Percentiles rank a stretch among this genome's conserved stretches.
These are phyloP conservation scores for Terrapene triunguis DNA, from an alignment of 2,113 vertebrate species.

Conservation along the genomic window DNA sequence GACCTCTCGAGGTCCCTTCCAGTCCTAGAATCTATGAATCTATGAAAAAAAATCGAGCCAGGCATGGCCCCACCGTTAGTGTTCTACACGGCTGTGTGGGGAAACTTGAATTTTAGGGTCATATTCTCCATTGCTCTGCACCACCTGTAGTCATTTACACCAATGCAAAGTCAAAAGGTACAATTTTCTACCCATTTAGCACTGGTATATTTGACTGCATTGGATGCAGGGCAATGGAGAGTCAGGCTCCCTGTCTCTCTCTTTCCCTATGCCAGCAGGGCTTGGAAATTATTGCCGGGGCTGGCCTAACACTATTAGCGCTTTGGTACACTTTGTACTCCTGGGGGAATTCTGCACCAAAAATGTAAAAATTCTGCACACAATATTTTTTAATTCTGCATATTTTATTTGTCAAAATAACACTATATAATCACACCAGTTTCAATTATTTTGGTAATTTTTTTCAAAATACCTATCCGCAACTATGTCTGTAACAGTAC, in stretches of 20 bases:
- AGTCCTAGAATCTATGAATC: too few relatives aligned
- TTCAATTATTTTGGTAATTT: too few relatives aligned
- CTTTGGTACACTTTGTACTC: neutral
- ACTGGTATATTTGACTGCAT: neutral
- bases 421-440: too few relatives aligned
- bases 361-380: too few relatives aligned
- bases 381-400: too few relatives aligned
- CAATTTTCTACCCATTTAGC: neutral
- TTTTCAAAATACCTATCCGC: too few relatives aligned
- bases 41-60: too few relatives aligned
- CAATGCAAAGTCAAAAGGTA: neutral
- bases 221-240: neutral
- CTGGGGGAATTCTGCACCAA: too few relatives aligned
- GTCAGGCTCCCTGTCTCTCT: neutral
- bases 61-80: neutral
- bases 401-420: too few relatives aligned
- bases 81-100: accelerated
- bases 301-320: neutral
- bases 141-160: neutral
- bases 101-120: neutral
- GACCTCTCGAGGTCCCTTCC: too few relatives aligned
- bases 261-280: neutral
- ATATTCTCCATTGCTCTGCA: neutral
- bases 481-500: too few relatives aligned
- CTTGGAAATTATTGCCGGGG: neutral